phyloP scores from a whole-genome alignment of 2,797 vertebrate species.

The Cottoperca gobio region DNA sequence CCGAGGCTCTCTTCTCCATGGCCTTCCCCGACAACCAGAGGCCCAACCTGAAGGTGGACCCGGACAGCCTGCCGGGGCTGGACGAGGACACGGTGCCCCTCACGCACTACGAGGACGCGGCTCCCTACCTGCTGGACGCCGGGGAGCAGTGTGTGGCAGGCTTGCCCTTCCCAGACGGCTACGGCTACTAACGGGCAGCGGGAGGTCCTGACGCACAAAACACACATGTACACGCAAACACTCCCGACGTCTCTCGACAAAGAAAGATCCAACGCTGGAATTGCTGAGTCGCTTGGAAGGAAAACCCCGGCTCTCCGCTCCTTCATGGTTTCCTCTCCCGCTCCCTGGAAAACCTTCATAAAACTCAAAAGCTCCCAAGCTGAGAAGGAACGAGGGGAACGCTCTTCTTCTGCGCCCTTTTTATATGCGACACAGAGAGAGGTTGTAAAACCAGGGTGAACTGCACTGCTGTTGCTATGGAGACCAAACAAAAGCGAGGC shows the following conservation, averaged over 20 bases:
- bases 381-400: conserved; percentile 38
- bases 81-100: conserved; percentile 94
- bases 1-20: conserved; percentile 97
- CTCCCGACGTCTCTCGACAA: conserved; percentile 55
- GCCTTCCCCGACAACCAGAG: conserved; percentile 97
- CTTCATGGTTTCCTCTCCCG: conserved; percentile 51
- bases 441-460: conserved; percentile 42
- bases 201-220: conserved; percentile 11
- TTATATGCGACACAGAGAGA: conserved; percentile 51
- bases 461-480: conserved; percentile 81
- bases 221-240: conserved; percentile 54
- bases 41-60: conserved; percentile 93
- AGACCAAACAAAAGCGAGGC: conserved; percentile 69
- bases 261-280: conserved; percentile 62
- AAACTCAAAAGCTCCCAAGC: conserved; percentile 39
- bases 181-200: conserved; percentile 87
- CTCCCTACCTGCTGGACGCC: conserved; percentile 89
- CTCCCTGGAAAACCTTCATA: conserved; percentile 63
- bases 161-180: conserved; percentile 90
- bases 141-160: conserved; percentile 87
- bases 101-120: conserved; percentile 91
- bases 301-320: conserved; percentile 41
- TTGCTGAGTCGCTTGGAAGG: conserved; percentile 61
- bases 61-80: conserved; percentile 84
- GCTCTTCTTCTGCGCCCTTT: conserved; percentile 50